These are phyloP conservation scores for Luperina testacea DNA, from an alignment of 2,888 invertebrate species.

Conservation along the genomic window DNA sequence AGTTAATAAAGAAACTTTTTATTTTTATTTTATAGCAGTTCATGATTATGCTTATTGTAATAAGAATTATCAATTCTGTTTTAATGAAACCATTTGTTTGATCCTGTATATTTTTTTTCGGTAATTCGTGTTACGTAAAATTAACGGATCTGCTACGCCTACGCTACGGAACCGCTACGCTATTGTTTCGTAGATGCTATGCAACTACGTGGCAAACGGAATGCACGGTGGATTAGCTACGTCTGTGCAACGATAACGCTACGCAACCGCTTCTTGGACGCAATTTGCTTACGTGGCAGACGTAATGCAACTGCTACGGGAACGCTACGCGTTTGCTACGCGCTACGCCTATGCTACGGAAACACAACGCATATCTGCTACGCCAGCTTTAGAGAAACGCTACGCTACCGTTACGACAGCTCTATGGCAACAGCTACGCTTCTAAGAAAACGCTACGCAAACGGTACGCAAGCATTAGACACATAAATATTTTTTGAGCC, in stretches of 20 bases:
- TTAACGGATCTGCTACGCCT: background rate
- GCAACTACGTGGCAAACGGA: background rate
- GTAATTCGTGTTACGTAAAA: background rate
- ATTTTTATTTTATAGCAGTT: too few species aligned
- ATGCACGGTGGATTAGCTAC: background rate
- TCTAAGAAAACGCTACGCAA: background rate
- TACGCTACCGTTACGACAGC: background rate
- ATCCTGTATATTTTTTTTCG: background rate
- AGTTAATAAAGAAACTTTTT: too few species aligned
- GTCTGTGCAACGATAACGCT: background rate
- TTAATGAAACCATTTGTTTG: background rate
- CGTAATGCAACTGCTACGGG: background rate
- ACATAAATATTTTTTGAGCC: background rate
- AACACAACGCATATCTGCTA: background rate
- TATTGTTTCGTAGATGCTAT: background rate
- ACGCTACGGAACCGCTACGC: background rate
- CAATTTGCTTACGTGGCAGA: background rate
- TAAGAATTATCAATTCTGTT: background rate
- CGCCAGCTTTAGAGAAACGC: background rate
- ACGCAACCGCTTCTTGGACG: background rate
- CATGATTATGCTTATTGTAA: background rate
- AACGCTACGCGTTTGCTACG: slow-evolving; percentile 4
- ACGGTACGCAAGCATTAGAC: background rate
- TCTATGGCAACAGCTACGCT: background rate
- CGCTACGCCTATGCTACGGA: background rate